phyloP scores from a whole-genome alignment of 2,113 vertebrate genomes.

The Oryzias woworae region DNA sequence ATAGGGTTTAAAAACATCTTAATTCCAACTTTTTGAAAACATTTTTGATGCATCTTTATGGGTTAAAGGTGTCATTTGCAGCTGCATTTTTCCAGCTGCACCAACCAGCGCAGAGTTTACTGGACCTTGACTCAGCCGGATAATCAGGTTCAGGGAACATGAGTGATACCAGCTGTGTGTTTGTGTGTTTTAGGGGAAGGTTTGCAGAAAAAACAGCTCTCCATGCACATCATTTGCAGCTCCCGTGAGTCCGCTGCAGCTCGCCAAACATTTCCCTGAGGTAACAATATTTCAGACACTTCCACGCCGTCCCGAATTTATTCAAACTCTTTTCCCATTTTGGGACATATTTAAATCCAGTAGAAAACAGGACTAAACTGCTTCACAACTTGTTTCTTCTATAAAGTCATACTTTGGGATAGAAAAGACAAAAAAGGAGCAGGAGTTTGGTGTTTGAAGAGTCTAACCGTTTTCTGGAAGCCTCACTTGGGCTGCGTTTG shows the following conservation, averaged over 20 bases:
- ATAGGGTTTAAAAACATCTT: no score
- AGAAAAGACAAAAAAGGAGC: neutral
- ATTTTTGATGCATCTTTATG: no score
- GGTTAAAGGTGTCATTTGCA: neutral
- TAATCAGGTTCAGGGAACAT: neutral
- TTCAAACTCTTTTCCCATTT: neutral
- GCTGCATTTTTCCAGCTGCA: neutral
- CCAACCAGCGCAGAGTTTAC: neutral
- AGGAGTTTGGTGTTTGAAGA: neutral
- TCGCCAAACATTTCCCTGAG: slow-evolving; percentile 34
- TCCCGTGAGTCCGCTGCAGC: neutral
- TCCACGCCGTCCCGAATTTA: slow-evolving; percentile 22
- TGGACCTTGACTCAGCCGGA: neutral
- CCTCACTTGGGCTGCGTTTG: slow-evolving; percentile 66
- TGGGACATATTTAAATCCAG: slow-evolving; percentile 24
- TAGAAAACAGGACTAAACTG: neutral
- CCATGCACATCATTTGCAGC: neutral
- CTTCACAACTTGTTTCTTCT: neutral
- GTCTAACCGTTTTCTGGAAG: neutral
- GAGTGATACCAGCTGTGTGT: slow-evolving; percentile 5
- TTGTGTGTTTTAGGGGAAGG: no score
- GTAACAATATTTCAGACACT: slow-evolving; percentile 15
- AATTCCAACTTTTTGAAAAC: no score
- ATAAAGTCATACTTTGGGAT: slow-evolving; percentile 4
- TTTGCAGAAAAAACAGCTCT: no score